Evolutionary conservation across 2,888 invertebrate genomes (phyloP).

Genomic region (Dicranocentrus wangi): DNA sequence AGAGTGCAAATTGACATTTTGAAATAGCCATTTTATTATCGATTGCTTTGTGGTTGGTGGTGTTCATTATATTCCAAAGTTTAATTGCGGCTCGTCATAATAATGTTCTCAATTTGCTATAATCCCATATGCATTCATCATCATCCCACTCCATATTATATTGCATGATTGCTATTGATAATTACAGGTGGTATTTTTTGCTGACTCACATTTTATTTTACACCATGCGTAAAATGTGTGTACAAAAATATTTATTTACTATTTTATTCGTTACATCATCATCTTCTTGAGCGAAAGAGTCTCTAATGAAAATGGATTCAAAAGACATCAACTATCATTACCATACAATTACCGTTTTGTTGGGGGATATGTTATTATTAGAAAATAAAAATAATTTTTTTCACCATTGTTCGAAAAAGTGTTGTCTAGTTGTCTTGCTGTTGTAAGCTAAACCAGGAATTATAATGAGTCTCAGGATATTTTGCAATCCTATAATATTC

Average conservation of each 20-base stretch:
- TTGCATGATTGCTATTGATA: not conserved
- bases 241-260: slow-evolving; percentile 11
- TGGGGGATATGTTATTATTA: slow-evolving; percentile 20
- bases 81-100: no score
- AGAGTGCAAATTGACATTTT: slow-evolving; percentile 2
- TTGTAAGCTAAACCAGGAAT: slow-evolving; percentile 33
- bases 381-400: slow-evolving; percentile 30
- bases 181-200: not conserved
- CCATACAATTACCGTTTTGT: slow-evolving; percentile 32
- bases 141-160: slow-evolving; percentile 3
- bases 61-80: slow-evolving; percentile 8
- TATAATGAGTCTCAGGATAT: slow-evolving; percentile 32
- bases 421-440: no score
- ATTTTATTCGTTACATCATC: no score
- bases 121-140: slow-evolving; percentile 9
- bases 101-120: no score
- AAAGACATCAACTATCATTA: slow-evolving; percentile 26
- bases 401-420: slow-evolving; percentile 37
- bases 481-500: slow-evolving; percentile 50
- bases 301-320: no score
- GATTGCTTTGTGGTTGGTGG: slow-evolving; percentile 10
- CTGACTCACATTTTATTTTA: not conserved
- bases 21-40: slow-evolving; percentile 15
- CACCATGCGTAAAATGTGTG: slow-evolving; percentile 34
- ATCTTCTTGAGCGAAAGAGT: no score